Conservation (phyloP, 2,888 invertebrate genomes). For the Bellardia bayeri region DNA sequence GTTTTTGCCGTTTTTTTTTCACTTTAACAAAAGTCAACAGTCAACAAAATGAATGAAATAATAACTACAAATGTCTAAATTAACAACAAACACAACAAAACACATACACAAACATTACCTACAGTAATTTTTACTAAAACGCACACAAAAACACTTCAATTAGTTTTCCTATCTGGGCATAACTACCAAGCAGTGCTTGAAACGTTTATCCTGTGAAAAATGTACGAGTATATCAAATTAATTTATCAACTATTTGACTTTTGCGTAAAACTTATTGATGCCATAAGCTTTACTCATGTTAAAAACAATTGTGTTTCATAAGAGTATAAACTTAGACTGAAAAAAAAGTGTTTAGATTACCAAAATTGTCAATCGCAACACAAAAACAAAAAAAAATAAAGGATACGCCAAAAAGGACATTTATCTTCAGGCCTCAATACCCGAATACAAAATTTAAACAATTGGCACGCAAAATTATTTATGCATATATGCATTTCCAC, state of each 20-base stretch:
- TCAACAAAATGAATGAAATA: constrained; percentile 7
- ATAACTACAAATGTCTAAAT: constrained; percentile 31
- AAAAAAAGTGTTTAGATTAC: neutral
- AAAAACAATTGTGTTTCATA: constrained; percentile 20
- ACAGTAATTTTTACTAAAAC: neutral
- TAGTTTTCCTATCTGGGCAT: neutral
- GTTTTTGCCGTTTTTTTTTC: constrained; percentile 14
- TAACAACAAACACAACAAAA: neutral
- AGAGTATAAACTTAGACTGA: neutral
- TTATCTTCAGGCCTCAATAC: neutral
- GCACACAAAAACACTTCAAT: neutral
- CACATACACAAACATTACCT: neutral
- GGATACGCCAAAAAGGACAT: neutral
- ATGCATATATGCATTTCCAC: neutral
- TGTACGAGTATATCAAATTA: too few species aligned
- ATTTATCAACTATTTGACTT: too few species aligned
- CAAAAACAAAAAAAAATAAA: constrained; percentile 20
- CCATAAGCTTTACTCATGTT: neutral
- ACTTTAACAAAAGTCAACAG: constrained; percentile 26
- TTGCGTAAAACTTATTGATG: neutral
- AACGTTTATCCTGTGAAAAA: too few species aligned
- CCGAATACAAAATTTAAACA: constrained; percentile 12
- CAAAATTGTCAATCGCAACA: constrained; percentile 23
- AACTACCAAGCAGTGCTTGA: too few species aligned
- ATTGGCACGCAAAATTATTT: constrained; percentile 30